A percentile compares a stretch with the other conserved stretches of the same genome.
phyloP scores from a whole-genome alignment of 2,888 invertebrate species.

The Zygothrica quintamaculata region DNA sequence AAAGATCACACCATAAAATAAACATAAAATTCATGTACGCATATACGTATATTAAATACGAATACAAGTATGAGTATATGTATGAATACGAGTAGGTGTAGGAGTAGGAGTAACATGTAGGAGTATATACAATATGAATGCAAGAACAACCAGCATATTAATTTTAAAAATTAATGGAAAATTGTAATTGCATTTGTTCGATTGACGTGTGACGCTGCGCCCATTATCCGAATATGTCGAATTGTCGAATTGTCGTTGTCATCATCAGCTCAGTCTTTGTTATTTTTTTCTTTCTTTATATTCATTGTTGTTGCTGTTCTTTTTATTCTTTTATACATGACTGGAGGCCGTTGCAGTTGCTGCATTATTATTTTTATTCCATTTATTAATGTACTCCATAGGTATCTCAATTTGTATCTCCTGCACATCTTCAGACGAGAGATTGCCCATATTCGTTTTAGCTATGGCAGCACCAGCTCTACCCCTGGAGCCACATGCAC shows the following conservation, averaged over 20 bases:
- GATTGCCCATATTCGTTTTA: conserved; percentile 46
- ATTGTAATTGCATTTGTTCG: conserved; percentile 76
- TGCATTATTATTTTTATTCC: conserved; percentile 82
- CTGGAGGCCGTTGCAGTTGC: conserved; percentile 71
- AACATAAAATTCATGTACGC: conserved; percentile 31
- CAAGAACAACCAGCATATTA: conserved; percentile 63
- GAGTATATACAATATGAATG: conserved; percentile 45
- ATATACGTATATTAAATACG: not conserved
- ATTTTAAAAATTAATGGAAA: conserved; percentile 73
- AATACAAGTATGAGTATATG: not conserved
- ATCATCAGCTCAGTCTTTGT: conserved; percentile 15
- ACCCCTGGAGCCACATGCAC: conserved; percentile 37
- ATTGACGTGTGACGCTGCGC: conserved; percentile 51
- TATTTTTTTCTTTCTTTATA: no score
- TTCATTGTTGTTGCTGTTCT: no score
- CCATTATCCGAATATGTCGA: no score
- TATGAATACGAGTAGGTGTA: no score
- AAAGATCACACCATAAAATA: conserved; percentile 25
- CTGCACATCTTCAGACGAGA: conserved; percentile 74
- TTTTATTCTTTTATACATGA: conserved; percentile 78
- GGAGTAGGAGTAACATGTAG: no score
- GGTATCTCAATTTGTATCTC: conserved; percentile 82
- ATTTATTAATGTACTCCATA: conserved; percentile 81
- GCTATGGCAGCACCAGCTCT: conserved; percentile 4
- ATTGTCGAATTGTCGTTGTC: conserved; percentile 27